Base-by-base conservation (phyloP, 2,888 invertebrate genomes). In the Drosophila ustulata region DNA sequence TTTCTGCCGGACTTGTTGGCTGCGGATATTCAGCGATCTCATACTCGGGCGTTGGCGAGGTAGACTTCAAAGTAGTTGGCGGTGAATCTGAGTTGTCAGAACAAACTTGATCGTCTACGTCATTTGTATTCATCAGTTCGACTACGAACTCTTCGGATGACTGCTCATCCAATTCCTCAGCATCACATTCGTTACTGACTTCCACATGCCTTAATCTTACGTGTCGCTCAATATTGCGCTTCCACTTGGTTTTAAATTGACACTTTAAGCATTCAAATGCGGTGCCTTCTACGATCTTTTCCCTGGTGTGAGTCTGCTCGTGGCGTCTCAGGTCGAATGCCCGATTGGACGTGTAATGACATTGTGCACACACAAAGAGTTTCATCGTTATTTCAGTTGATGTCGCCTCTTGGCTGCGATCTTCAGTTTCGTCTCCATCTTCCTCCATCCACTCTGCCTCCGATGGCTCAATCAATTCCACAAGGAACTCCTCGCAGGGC, bases 181-280 rank as follows among this genome's bases (percentile, higher is more conserved):
- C 32, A 1, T 9, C 8, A 7, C 23, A 5, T 8, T 37, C n/a
- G 25, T 52, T 46, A 4, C 7, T 9, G 4, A 41, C 3, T 1
- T 53, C 45, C 0, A 49, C 26, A 41, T 75, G 75, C 13, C 43
- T 66, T 1, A 18, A 18, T 18, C 18, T 59, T 30, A 72, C 49
- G 25, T 75, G 75, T 1, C 78, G 59, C 5, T n/a, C 39, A 39
- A 75, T 75, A 13, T 75, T 75, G 0, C 75, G 68, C 23, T 73
- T 78, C 74, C 68, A 68, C n/a, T 75, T 75, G 4, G 78, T 75
- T 3, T 49, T 9, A 41, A 78, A 75, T 8, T 32, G 4, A 25
- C 75, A 75, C 25, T 62, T 26, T n/a, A 25, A 5, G 6, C 75
- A 75, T 2, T 73, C 51, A 32, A 34, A 67, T 8, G 56, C 51